Base-by-base conservation (phyloP, 64 coral and sea anemone species). In the Stichodactyla mertensii region DNA sequence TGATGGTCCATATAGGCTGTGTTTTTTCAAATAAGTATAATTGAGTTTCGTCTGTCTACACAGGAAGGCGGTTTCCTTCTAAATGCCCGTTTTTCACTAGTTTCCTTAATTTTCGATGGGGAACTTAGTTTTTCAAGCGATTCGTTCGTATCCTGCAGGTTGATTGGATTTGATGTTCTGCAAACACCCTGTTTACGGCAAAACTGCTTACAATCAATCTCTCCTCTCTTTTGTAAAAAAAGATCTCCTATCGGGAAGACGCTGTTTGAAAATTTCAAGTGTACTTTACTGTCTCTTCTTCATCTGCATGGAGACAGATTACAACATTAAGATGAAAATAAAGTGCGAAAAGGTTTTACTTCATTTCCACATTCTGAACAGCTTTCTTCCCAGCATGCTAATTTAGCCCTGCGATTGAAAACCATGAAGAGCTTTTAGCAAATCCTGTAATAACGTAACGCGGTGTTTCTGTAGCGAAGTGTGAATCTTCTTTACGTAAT, bases 1-100 rank as follows among this genome's bases (percentile, higher is more conserved):
- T 31, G 69, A 3, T 10, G 12, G 69, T 74, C 22, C 23, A 74
- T 74, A 74, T 74, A 74, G 69, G 24, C 23, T 2, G 22, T 74
- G 10, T 74, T 74, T 74, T 27, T 45, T 28, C 11, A 74, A 74
- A 74, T 31, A 74, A 10, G 22, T 10, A 13, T 74, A 74, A 74
- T 74, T 74, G 69, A 27, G 69, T 74, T 74, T 74, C 12, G 69
- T 31, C 69, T 74, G 69, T 74, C 69, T 27, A 11, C 69, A 74
- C 69, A 74, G 69, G 69, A 74, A 26, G 69, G 69, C 69, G 69
- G 22, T 13, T 31, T 31, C 7, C 24, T 23, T 22, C 19, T 20
- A 69, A 69, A 69, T 69, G 19, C 16, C 19, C 64, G 64, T 69
- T 22, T 20, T 69, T 16, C 7, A 13, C 62, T 74, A 2, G 69